phyloP scores from a whole-genome alignment of 2,797 vertebrate species.

The Poecilia velifera region DNA sequence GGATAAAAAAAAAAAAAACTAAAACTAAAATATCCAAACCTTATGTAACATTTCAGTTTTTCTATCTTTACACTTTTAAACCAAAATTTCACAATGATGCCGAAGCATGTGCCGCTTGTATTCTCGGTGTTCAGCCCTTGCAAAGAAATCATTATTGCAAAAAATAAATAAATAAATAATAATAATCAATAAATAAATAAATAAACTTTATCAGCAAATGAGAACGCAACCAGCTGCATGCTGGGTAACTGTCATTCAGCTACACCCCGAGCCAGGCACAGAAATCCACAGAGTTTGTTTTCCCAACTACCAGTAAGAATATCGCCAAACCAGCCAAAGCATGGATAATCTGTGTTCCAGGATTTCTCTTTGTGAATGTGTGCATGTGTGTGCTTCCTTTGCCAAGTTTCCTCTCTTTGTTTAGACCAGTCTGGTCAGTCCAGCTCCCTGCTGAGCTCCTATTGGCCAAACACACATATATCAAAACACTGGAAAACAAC shows the following conservation, averaged over 20 bases:
- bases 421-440: conserved; percentile 77
- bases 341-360: conserved; percentile 42
- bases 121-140: conserved; percentile 2
- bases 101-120: conserved; percentile 10
- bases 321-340: conserved; percentile 21
- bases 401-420: conserved; percentile 86
- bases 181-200: background rate
- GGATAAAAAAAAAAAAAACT: background rate
- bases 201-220: conserved; percentile 41
- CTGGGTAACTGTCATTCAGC: conserved; percentile 30
- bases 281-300: conserved; percentile 50
- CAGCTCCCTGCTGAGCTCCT: conserved; percentile 72
- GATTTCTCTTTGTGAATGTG: conserved; percentile 41
- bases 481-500: conserved; percentile 70
- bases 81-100: background rate
- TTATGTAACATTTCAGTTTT: background rate
- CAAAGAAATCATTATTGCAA: conserved; percentile 11
- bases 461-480: conserved; percentile 79
- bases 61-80: background rate
- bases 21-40: background rate
- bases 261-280: conserved; percentile 39
- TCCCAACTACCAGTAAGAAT: conserved; percentile 34
- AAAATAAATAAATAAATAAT: conserved; percentile 1
- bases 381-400: conserved; percentile 60
- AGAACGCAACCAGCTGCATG: conserved; percentile 28